Conservation (phyloP, 2,797 vertebrate species). For the Tinamus major region DNA sequence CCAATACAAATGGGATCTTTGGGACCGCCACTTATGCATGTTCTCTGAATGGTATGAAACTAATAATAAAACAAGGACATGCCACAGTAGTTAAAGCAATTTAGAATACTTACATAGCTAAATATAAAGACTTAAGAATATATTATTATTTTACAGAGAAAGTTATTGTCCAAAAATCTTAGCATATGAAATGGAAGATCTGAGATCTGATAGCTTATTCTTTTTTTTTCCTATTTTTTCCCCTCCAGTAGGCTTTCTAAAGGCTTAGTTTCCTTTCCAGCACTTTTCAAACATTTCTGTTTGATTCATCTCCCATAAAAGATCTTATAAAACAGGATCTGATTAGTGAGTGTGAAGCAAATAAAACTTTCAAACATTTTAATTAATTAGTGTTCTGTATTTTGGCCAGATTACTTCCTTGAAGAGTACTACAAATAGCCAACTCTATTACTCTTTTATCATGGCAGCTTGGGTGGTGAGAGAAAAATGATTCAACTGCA, state of each 20-base stretch:
- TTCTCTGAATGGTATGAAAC: background rate
- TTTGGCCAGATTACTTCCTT: constrained; percentile 50
- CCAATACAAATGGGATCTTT: background rate
- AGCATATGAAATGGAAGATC: background rate
- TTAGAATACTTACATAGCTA: background rate
- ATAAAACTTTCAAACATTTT: constrained; percentile 57
- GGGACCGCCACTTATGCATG: background rate
- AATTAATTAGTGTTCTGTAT: constrained; percentile 66
- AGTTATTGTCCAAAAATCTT: background rate
- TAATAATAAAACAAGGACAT: background rate
- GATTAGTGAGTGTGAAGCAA: background rate
- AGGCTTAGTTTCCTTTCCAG: constrained; percentile 18
- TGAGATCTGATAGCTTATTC: background rate
- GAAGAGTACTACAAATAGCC: constrained; percentile 60
- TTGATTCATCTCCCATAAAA: constrained; percentile 49
- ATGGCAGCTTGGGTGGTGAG: constrained; percentile 23
- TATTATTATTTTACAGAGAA: background rate
- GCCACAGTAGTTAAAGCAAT: background rate
- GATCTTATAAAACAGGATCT: constrained; percentile 35
- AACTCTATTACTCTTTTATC: constrained; percentile 62
- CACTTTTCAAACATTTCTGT: constrained; percentile 42
- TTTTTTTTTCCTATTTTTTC: background rate
- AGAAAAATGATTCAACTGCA: constrained; percentile 35
- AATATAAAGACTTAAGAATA: background rate
- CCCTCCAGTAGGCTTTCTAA: background rate